phyloP scores from a whole-genome alignment of 1,140 invertebrate species.

The Dolichoris vasculosae region DNA sequence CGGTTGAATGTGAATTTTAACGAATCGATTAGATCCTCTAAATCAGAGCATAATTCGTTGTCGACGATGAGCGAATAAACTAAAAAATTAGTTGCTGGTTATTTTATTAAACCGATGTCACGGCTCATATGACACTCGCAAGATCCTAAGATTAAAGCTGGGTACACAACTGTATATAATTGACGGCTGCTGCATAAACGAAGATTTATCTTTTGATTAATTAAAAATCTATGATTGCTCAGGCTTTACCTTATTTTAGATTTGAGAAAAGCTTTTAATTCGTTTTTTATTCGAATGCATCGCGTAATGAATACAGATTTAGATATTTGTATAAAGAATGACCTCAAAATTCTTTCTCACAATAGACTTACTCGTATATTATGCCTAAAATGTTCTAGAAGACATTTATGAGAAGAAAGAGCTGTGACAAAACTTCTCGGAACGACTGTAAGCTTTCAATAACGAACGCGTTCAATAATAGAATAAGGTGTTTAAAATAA shows the following conservation, averaged over 20 bases:
- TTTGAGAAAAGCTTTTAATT: neutral
- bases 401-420: neutral
- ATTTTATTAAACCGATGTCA: neutral
- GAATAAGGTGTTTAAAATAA: neutral
- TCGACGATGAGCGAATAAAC: neutral
- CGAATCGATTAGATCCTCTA: neutral
- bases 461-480: neutral
- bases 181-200: neutral
- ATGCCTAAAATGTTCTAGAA: neutral
- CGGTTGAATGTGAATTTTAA: neutral
- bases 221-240: too few species aligned
- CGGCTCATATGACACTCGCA: neutral
- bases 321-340: neutral
- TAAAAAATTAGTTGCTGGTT: neutral
- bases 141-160: neutral
- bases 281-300: neutral
- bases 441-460: neutral
- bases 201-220: too few species aligned
- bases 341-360: neutral
- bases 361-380: neutral
- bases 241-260: neutral
- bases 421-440: neutral
- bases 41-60: neutral
- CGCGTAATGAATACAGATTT: neutral
- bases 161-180: neutral